Evolutionary conservation across 2,888 invertebrate species (phyloP).

Genomic region (Octodonta nipae): DNA sequence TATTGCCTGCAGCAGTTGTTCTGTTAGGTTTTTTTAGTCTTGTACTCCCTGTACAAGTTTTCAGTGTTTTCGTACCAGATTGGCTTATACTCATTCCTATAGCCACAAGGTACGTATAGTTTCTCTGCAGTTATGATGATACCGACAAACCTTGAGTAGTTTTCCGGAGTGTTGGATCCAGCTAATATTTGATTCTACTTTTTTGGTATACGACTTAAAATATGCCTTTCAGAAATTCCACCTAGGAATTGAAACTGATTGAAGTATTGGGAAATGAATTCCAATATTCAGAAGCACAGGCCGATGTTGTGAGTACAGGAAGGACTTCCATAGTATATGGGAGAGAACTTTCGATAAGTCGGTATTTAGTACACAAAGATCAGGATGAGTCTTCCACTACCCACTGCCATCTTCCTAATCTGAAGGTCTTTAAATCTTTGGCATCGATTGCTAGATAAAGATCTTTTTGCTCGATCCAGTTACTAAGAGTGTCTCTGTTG

Average conservation of each 20-base stretch:
- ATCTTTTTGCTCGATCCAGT: too few relatives aligned
- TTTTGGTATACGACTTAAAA: too few relatives aligned
- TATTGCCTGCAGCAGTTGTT: neutral
- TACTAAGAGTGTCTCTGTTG: too few relatives aligned
- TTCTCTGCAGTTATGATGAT: conserved; percentile 1
- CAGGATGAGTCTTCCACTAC: too few relatives aligned
- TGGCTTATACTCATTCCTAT: neutral
- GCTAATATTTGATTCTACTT: conserved; percentile 1
- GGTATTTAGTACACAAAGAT: too few relatives aligned
- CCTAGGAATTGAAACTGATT: neutral
- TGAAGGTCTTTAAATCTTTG: too few relatives aligned
- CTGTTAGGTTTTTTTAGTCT: neutral
- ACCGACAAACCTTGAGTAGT: conserved; percentile 1
- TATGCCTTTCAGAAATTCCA: too few relatives aligned
- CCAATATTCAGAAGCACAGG: neutral
- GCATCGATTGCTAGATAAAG: too few relatives aligned
- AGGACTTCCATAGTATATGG: too few relatives aligned
- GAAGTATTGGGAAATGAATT: neutral
- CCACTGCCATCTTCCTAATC: too few relatives aligned
- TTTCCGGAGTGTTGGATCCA: conserved; percentile 1
- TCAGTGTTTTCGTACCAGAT: neutral
- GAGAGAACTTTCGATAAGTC: too few relatives aligned
- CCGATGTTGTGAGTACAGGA: too few relatives aligned
- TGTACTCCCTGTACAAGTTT: conserved; percentile 1
- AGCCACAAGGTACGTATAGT: conserved; percentile 1